These are phyloP conservation scores for Typhlichthys eigenmanni DNA, from an alignment of 2,797 vertebrate genomes.

Conservation along the genomic window DNA sequence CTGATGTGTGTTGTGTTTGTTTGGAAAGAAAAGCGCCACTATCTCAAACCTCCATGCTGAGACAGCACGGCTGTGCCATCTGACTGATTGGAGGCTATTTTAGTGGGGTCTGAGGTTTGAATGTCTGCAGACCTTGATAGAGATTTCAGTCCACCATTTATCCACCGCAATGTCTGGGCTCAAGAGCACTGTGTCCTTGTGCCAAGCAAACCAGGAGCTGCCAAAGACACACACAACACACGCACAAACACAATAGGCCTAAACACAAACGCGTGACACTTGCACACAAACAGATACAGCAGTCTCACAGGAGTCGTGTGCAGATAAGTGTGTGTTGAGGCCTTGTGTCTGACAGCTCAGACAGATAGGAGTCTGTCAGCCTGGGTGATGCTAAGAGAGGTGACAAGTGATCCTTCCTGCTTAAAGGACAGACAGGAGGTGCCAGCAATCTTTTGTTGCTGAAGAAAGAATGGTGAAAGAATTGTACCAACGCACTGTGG, in stretches of 20 bases:
- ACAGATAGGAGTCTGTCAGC: conserved; percentile 39
- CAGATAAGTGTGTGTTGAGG: conserved; percentile 61
- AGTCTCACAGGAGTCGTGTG: conserved; percentile 45
- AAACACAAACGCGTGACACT: background rate
- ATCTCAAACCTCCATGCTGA: too few species aligned
- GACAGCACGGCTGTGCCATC: too few species aligned
- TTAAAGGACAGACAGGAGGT: background rate
- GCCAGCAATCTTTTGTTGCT: too few species aligned
- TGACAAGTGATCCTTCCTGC: conserved; percentile 21
- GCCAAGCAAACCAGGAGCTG: conserved; percentile 20
- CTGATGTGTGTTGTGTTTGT: too few species aligned
- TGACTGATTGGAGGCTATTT: too few species aligned
- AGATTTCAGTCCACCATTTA: conserved; percentile 13
- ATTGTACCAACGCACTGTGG: too few species aligned
- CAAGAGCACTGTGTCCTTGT: conserved; percentile 6
- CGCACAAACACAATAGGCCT: background rate
- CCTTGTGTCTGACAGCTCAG: conserved; percentile 51
- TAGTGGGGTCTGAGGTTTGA: too few species aligned
- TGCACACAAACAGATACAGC: conserved; percentile 6
- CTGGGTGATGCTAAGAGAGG: conserved; percentile 33
- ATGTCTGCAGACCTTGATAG: conserved; percentile 1
- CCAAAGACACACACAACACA: background rate
- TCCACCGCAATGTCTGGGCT: conserved; percentile 21
- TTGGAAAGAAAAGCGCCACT: background rate
- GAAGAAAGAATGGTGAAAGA: too few species aligned